A percentile compares a stretch with the other conserved stretches of the same genome.
These are phyloP conservation scores for Nephrotoma flavescens DNA, from an alignment of 2,888 invertebrate genomes.

Conservation along the genomic window DNA sequence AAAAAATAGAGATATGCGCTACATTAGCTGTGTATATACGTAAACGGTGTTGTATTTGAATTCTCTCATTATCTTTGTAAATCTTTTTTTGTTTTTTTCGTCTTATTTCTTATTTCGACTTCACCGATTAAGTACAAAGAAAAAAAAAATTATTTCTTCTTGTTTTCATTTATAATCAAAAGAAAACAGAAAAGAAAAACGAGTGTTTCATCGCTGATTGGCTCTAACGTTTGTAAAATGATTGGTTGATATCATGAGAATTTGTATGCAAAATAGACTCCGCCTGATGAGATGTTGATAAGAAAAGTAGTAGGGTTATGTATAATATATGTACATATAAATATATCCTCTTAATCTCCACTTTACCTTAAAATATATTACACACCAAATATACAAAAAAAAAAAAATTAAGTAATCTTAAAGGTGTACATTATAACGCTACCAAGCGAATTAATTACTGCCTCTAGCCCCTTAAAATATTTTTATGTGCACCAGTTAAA, in stretches of 20 bases:
- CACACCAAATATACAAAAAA: neutral
- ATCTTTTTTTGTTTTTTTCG: neutral
- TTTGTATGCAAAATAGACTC: neutral
- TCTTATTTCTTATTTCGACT: neutral
- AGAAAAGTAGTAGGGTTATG: neutral
- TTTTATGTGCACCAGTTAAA: neutral
- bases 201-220: neutral
- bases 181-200: neutral
- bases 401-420: neutral
- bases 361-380: neutral
- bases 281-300: neutral
- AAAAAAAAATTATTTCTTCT: neutral
- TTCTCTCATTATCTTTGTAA: neutral
- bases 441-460: neutral
- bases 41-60: neutral
- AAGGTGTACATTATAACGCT: neutral
- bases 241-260: neutral
- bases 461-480: neutral
- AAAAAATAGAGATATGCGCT: neutral
- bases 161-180: neutral
- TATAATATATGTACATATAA: neutral
- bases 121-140: neutral
- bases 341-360: neutral
- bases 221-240: neutral
- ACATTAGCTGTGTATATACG: neutral